phyloP scores from a whole-genome alignment of 2,113 vertebrate genomes.

The Phalacrocorax brasilianus region DNA sequence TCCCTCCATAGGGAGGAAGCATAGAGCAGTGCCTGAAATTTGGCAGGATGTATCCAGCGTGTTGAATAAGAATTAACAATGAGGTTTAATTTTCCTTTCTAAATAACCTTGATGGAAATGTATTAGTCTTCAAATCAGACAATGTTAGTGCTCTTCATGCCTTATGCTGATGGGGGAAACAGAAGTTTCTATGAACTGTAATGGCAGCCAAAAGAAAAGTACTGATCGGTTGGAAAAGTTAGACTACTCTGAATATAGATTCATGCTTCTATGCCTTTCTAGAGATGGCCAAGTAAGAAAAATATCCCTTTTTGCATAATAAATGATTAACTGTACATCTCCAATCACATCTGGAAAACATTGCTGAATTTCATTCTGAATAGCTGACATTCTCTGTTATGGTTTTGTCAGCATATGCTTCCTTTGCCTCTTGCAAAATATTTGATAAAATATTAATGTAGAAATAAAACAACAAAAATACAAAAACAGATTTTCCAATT shows the following conservation, averaged over 20 bases:
- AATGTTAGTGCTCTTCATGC: background rate
- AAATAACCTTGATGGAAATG: background rate
- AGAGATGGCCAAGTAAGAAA: conserved; percentile 49
- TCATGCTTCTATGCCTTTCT: conserved; percentile 52
- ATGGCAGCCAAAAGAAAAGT: conserved; percentile 39
- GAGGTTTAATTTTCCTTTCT: conserved; percentile 8
- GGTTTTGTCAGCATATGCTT: conserved; percentile 43
- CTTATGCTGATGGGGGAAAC: conserved; percentile 15
- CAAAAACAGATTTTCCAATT: background rate
- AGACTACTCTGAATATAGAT: background rate
- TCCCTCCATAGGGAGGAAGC: background rate
- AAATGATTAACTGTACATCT: conserved; percentile 60
- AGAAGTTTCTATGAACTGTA: background rate
- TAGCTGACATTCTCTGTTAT: conserved; percentile 55
- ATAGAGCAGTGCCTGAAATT: background rate
- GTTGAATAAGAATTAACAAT: background rate
- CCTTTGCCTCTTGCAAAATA: conserved; percentile 35
- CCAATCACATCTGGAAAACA: conserved; percentile 68
- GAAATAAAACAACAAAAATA: conserved; percentile 4
- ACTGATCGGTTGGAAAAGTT: conserved; percentile 23
- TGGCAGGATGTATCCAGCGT: background rate
- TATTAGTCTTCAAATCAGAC: background rate
- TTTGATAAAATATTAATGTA: conserved; percentile 43
- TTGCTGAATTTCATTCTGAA: conserved; percentile 50
- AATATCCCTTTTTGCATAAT: conserved; percentile 61